Evolutionary conservation across 92 coral and sea anemone species (phyloP).

Genomic region (Virgularia gustaviana): DNA sequence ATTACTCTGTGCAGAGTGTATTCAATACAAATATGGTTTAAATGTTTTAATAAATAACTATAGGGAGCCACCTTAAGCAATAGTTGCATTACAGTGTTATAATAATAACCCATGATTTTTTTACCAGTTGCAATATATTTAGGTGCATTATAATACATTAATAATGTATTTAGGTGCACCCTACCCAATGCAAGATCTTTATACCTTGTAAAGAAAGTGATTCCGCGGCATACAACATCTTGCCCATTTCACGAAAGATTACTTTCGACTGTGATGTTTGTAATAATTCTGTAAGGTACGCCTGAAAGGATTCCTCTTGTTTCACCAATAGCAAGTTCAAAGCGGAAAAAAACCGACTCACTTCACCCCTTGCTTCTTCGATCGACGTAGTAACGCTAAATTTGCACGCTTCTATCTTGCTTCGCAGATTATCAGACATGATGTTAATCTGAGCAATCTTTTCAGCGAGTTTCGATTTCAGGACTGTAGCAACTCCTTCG

Average conservation of each 20-base stretch:
- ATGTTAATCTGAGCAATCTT: slow-evolving; percentile 1
- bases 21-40: too few species aligned
- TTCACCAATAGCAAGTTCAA: slow-evolving; percentile 15
- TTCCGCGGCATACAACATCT: background rate
- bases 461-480: slow-evolving; percentile 17
- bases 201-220: slow-evolving; percentile 10
- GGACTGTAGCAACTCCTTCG: slow-evolving; percentile 17
- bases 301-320: slow-evolving; percentile 36
- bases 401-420: slow-evolving; percentile 12
- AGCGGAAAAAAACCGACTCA: slow-evolving; percentile 29
- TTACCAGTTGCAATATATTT: too few species aligned
- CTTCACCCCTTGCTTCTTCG: slow-evolving; percentile 29
- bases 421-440: background rate
- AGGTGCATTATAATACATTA: too few species aligned
- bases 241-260: slow-evolving; percentile 9
- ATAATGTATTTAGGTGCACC: too few species aligned
- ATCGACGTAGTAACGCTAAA: slow-evolving; percentile 9
- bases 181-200: background rate
- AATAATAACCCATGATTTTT: too few species aligned
- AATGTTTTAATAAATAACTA: too few species aligned
- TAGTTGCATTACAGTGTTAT: too few species aligned
- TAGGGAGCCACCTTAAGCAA: too few species aligned
- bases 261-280: slow-evolving; percentile 5
- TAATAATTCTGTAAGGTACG: slow-evolving; percentile 16
- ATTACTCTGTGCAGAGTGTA: too few species aligned